Conservation (phyloP, 2,888 invertebrate species). For the Gastracanthus pulcherrimus region DNA sequence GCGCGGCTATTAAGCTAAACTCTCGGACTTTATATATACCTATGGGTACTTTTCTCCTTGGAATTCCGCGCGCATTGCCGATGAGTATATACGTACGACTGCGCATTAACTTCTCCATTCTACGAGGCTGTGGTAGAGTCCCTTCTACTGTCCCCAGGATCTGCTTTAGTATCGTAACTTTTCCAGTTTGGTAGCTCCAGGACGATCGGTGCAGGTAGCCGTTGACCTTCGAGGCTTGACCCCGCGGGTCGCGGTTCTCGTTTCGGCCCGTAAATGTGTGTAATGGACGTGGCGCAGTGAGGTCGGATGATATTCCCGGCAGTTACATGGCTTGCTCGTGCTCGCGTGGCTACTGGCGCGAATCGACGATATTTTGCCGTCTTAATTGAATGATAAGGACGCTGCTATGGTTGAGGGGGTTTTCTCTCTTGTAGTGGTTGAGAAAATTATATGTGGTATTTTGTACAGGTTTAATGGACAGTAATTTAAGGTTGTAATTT, state of each 20-base stretch:
- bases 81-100: not conserved
- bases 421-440: no score
- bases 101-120: not conserved
- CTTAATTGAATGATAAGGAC: not conserved
- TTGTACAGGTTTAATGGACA: no score
- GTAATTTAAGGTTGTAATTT: no score
- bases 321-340: not conserved
- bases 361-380: not conserved
- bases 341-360: not conserved
- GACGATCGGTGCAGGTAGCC: not conserved
- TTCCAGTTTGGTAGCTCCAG: not conserved
- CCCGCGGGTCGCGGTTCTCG: no score
- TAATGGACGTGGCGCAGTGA: no score
- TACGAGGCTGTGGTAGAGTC: no score
- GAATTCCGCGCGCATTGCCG: not conserved
- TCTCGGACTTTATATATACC: not conserved
- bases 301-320: no score
- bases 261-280: no score
- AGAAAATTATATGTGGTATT: no score
- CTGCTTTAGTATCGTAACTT: not conserved
- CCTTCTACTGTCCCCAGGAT: no score
- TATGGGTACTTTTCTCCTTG: not conserved
- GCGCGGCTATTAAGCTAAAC: constrained; percentile 30
- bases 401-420: not conserved
- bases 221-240: not conserved